These are phyloP conservation scores for Platorchestia sp. DNA, from an alignment of 1,140 invertebrate genomes.

Conservation along the genomic window DNA sequence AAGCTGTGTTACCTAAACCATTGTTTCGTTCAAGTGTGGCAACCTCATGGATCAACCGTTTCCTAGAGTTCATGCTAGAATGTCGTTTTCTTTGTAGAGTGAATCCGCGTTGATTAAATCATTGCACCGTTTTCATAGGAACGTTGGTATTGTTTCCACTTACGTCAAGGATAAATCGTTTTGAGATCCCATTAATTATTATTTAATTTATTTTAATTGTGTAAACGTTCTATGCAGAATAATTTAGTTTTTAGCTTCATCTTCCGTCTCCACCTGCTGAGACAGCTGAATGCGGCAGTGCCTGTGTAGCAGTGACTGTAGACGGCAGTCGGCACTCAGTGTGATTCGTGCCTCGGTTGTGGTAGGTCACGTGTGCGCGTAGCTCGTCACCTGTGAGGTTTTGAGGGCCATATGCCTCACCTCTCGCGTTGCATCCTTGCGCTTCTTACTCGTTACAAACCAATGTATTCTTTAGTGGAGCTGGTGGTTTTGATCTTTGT, in stretches of 20 bases:
- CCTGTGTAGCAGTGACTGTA: neutral
- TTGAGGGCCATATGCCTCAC: neutral
- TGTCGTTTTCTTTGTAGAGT: neutral
- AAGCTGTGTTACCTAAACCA: too few species aligned
- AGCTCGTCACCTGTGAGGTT: neutral
- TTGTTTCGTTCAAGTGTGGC: too few species aligned
- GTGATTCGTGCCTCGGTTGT: neutral
- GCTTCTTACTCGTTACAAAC: neutral
- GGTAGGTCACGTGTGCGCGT: neutral
- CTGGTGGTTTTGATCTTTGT: neutral
- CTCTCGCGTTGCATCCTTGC: neutral
- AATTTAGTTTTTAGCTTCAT: neutral
- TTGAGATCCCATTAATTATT: neutral
- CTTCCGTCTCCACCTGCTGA: neutral
- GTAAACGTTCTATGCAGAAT: neutral
- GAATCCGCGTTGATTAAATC: neutral
- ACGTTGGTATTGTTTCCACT: neutral
- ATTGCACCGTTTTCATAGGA: neutral
- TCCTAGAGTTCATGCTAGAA: neutral
- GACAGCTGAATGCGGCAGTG: neutral
- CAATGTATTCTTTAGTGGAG: neutral
- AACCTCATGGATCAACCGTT: neutral
- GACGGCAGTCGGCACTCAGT: neutral
- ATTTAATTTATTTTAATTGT: neutral
- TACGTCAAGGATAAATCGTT: neutral